Base-by-base conservation (phyloP, 2,797 vertebrate species). In the Ceyx erithaca region DNA sequence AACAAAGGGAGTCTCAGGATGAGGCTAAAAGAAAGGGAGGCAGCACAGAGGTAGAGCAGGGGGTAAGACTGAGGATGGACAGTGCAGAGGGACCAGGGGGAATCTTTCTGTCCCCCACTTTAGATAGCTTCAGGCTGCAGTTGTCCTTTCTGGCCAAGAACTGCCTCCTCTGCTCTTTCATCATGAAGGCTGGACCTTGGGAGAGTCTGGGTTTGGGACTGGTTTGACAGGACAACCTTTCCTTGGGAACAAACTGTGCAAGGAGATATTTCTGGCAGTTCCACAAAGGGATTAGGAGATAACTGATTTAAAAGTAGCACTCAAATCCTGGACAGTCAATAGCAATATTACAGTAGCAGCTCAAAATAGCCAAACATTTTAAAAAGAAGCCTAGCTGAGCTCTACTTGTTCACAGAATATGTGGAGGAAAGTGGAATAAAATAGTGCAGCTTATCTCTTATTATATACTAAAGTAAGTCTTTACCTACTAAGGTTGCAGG, bases 391-490 rank as follows among this genome's bases (percentile, higher is more conserved):
- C 37, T 54, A 37, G 12, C 43, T 15, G 35, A 80, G 52, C 54
- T 25, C 35, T 80, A 4, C 28, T 66, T 25, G 22, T 30, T 85
- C 46, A 48, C 19, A 43, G 70, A 75, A 33, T 18, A 20, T 5
- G 41, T 59, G 45, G 73, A 76, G 18, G 40, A 78, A 76, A 48
- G 25, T 22, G 30, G 18, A 26, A 41, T 87, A 33, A 83, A 89
- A 49, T 18, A 90, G 76, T 14, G 9, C 49, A 57, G 21, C 10
- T 87, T 63, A 35, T 67, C 31, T 90, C 37, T 79, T 33, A 18
- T 19, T 84, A 78, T 20, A 75, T 40, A 21, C 52, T 79, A 13
- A 81, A 82, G 10, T 71, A 69, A 93, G 48, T 70, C 85, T 79
- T 87, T 43, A 63, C 45, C 77, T 87, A 57, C 0, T 12, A 30